phyloP scores from a whole-genome alignment of 2,888 invertebrate genomes.

The Drosophila pegasa region DNA sequence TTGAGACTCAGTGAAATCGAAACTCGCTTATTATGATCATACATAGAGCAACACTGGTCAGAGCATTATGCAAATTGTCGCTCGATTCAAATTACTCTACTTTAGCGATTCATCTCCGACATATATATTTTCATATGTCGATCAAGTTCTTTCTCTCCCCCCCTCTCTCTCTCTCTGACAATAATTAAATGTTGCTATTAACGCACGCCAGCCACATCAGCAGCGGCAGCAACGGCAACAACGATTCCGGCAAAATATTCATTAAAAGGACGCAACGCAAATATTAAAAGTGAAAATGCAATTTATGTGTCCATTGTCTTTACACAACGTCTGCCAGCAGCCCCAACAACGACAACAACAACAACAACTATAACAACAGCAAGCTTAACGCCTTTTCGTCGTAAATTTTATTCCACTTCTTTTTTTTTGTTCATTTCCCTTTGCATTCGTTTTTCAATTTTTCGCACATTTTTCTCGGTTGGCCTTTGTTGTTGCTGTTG shows the following conservation, averaged over 20 bases:
- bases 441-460: slow-evolving; percentile 62
- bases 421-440: slow-evolving; percentile 59
- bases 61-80: no score
- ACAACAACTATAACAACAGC: slow-evolving; percentile 37
- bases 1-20: no score
- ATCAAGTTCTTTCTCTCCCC: slow-evolving; percentile 43
- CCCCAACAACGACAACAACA: slow-evolving; percentile 32
- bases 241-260: slow-evolving; percentile 50
- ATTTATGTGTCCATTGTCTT: slow-evolving; percentile 76
- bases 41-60: no score
- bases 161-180: slow-evolving; percentile 38
- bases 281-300: slow-evolving; percentile 79
- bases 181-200: slow-evolving; percentile 57
- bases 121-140: slow-evolving; percentile 15
- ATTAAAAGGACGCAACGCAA: slow-evolving; percentile 66
- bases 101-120: no score
- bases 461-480: slow-evolving; percentile 67
- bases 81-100: no score
- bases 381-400: slow-evolving; percentile 76
- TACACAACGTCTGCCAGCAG: slow-evolving; percentile 48
- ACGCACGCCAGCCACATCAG: slow-evolving; percentile 34
- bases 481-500: slow-evolving; percentile 44
- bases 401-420: slow-evolving; percentile 74
- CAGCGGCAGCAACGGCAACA: slow-evolving; percentile 33
- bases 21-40: no score